phyloP scores from a whole-genome alignment of 2,888 invertebrate genomes.

The Sericinus montela region DNA sequence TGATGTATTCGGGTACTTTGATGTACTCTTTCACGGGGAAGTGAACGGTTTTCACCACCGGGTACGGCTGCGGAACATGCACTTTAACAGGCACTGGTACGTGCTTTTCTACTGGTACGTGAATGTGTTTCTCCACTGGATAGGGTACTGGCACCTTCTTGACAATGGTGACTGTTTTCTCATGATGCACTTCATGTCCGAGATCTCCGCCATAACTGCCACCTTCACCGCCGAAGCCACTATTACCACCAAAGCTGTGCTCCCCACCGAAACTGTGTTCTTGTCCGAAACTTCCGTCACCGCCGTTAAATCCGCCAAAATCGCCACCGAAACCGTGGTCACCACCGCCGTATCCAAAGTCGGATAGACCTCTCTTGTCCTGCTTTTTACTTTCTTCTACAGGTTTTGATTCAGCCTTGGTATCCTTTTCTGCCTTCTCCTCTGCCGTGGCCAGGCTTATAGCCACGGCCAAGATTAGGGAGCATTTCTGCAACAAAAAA shows the following conservation, averaged over 20 bases:
- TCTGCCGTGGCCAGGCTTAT: conserved; percentile 77
- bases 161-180: conserved; percentile 82
- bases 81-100: conserved; percentile 84
- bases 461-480: conserved; percentile 75
- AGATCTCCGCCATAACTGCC: conserved; percentile 34
- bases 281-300: conserved; percentile 27
- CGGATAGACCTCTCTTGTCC: conserved; percentile 77
- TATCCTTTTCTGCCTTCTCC: conserved; percentile 69
- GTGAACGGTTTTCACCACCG: conserved; percentile 83
- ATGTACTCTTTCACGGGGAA: conserved; percentile 82
- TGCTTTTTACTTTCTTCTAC: conserved; percentile 73
- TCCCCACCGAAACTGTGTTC: conserved; percentile 33
- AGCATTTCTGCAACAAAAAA: conserved; percentile 67
- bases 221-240: conserved; percentile 32
- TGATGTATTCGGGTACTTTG: conserved; percentile 83
- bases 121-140: conserved; percentile 84
- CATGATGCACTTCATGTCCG: conserved; percentile 48
- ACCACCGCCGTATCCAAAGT: conserved; percentile 63
- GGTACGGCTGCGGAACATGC: conserved; percentile 84
- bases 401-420: conserved; percentile 65
- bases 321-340: conserved; percentile 33
- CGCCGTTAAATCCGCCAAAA: conserved; percentile 36
- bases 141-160: conserved; percentile 87
- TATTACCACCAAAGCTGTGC: conserved; percentile 29
- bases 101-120: conserved; percentile 83